These are phyloP conservation scores for Clanis bilineata DNA, from an alignment of 2,888 invertebrate genomes.

Conservation along the genomic window DNA sequence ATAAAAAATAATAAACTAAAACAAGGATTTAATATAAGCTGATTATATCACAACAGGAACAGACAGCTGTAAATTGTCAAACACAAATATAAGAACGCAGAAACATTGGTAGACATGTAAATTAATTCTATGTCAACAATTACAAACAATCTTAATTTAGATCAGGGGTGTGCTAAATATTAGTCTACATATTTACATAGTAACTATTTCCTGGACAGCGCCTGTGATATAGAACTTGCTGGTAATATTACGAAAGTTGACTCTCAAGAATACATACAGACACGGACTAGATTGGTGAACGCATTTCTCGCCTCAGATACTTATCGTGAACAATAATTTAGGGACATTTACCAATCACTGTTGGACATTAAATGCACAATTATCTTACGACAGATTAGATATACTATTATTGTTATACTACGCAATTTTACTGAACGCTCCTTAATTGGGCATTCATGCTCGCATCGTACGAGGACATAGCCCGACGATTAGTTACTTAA, in stretches of 20 bases:
- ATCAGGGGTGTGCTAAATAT: constrained; percentile 19
- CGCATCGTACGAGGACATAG: no score
- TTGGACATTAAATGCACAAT: background rate
- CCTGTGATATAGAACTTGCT: constrained; percentile 26
- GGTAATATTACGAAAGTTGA: constrained; percentile 30
- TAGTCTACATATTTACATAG: constrained; percentile 18
- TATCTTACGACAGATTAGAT: background rate
- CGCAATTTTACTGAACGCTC: background rate
- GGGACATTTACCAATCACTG: constrained; percentile 14
- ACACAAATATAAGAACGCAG: no score
- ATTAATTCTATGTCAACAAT: background rate
- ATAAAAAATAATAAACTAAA: no score
- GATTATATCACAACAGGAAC: no score
- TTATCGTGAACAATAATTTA: constrained; percentile 33
- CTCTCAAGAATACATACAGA: constrained; percentile 28
- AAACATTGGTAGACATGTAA: background rate
- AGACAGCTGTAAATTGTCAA: no score
- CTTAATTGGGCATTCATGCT: no score
- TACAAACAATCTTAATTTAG: constrained; percentile 28
- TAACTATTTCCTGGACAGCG: constrained; percentile 14
- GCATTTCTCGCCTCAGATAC: constrained; percentile 36
- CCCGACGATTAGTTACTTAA: no score
- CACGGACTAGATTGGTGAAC: constrained; percentile 32
- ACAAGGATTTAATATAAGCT: no score
- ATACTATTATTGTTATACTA: background rate